Evolutionary conservation across 2,113 vertebrate species (phyloP).

Genomic region (Empidonax traillii): DNA sequence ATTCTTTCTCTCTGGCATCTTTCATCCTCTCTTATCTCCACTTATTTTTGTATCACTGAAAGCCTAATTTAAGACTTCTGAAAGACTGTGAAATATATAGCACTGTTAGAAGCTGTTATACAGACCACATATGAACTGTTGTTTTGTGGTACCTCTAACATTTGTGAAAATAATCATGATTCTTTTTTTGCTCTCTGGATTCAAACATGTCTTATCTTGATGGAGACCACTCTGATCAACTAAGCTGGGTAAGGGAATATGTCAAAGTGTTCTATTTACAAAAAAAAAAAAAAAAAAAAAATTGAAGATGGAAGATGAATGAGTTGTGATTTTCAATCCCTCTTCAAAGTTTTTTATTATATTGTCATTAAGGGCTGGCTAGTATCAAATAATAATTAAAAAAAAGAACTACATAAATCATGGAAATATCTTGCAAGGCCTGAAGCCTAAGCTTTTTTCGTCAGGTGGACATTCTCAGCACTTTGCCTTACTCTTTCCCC

Average conservation of each 20-base stretch:
- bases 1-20: background rate
- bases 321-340: background rate
- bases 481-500: background rate
- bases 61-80: background rate
- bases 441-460: background rate
- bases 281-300: background rate
- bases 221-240: background rate
- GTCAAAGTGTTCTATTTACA: background rate
- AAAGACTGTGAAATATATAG: background rate
- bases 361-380: background rate
- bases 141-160: background rate
- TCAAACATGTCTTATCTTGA: background rate
- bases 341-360: background rate
- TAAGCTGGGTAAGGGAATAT: rapidly evolving
- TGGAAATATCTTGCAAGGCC: background rate
- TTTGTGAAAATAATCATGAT: background rate
- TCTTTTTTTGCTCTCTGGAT: background rate
- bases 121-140: background rate
- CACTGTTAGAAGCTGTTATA: background rate
- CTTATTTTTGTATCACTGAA: background rate
- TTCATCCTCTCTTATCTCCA: background rate
- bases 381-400: background rate
- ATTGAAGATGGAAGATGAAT: background rate
- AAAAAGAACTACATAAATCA: background rate
- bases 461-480: background rate